Evolutionary conservation across 1,140 invertebrate genomes (phyloP).

Genomic region (Drosophila orosa): DNA sequence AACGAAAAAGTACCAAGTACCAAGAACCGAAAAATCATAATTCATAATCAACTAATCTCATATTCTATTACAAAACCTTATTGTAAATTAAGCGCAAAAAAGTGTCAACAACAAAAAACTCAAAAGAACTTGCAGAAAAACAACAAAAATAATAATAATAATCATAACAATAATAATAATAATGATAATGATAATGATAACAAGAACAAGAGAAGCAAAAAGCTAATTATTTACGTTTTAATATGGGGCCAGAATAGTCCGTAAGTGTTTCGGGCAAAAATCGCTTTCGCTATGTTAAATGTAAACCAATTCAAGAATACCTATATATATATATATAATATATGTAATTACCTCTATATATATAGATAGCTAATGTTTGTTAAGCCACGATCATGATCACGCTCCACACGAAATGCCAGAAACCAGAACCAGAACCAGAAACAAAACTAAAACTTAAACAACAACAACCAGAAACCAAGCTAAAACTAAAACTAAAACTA

Average conservation of each 20-base stretch:
- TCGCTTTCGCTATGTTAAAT: conserved; percentile 79
- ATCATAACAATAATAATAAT: conserved; percentile 57
- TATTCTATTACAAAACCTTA: conserved; percentile 79
- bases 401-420: conserved; percentile 19
- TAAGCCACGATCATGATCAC: conserved; percentile 51
- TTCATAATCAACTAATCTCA: conserved; percentile 44
- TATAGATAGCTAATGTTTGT: conserved; percentile 54
- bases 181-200: conserved; percentile 66
- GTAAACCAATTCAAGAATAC: conserved; percentile 54
- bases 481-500: background rate
- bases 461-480: conserved; percentile 5
- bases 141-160: conserved; percentile 69
- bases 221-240: conserved; percentile 35
- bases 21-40: conserved; percentile 46
- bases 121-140: conserved; percentile 71
- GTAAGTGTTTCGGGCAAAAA: conserved; percentile 84
- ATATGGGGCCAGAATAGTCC: conserved; percentile 84
- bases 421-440: conserved; percentile 17
- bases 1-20: conserved; percentile 24
- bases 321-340: conserved; percentile 23
- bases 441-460: conserved; percentile 1
- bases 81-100: conserved; percentile 80
- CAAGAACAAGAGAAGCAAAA: conserved; percentile 27
- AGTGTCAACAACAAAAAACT: conserved; percentile 28
- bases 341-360: conserved; percentile 29